A percentile compares a stretch with the other conserved stretches of the same genome.
These are phyloP conservation scores for Bufo bufo DNA, from an alignment of 2,113 vertebrate species.

Conservation along the genomic window DNA sequence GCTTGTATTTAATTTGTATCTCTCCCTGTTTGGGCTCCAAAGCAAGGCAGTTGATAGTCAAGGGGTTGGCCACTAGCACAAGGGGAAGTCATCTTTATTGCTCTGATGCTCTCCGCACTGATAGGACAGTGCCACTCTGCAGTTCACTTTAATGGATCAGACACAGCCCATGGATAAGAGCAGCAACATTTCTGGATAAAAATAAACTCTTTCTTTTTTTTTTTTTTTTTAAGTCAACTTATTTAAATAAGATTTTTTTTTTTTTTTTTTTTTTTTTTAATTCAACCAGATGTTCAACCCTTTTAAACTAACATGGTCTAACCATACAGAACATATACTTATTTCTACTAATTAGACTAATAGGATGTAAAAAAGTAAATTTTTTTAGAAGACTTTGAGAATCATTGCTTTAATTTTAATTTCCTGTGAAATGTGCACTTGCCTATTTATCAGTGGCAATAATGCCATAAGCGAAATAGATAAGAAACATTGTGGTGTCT, in stretches of 20 bases:
- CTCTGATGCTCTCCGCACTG: too few species aligned
- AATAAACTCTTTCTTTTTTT: neutral
- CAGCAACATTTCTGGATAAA: neutral
- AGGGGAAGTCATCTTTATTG: too few species aligned
- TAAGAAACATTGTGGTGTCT: neutral
- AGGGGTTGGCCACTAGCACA: too few species aligned
- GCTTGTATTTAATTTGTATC: too few species aligned
- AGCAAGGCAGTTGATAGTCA: too few species aligned
- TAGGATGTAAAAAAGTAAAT: neutral
- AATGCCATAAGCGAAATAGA: neutral
- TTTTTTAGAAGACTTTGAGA: neutral
- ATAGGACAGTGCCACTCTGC: too few species aligned
- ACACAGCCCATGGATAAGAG: neutral
- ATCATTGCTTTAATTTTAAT: neutral
- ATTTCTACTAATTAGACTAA: neutral
- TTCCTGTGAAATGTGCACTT: neutral
- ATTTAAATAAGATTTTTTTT: too few species aligned
- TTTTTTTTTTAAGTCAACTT: too few species aligned
- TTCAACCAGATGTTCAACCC: neutral
- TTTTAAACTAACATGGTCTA: neutral
- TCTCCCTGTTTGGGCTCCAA: too few species aligned
- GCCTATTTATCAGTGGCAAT: neutral
- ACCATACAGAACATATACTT: neutral
- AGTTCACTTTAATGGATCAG: neutral
- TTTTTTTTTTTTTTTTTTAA: too few species aligned